Percentiles rank a stretch among this genome's conserved stretches.
phyloP scores from a whole-genome alignment of 2,113 vertebrate species.

The Ceyx margarethae region DNA sequence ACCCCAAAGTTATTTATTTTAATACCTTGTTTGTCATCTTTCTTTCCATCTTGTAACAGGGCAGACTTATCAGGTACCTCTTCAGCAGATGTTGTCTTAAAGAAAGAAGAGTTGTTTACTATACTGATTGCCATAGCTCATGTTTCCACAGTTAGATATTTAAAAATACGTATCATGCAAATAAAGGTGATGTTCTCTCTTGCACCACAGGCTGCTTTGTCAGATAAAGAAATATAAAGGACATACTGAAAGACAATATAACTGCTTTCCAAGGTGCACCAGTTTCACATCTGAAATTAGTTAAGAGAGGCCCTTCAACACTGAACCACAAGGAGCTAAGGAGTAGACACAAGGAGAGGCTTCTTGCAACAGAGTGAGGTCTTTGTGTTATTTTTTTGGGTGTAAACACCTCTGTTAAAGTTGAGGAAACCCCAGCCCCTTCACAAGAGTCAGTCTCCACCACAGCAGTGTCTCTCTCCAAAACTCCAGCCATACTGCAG shows the following conservation, averaged over 20 bases:
- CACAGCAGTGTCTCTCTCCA: neutral
- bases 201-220: neutral
- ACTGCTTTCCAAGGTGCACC: neutral
- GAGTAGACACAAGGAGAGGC: neutral
- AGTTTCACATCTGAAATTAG: neutral
- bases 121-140: neutral
- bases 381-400: neutral
- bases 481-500: neutral
- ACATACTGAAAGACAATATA: neutral
- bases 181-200: neutral
- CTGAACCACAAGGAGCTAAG: neutral
- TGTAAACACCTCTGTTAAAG: neutral
- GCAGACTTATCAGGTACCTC: conserved; percentile 67
- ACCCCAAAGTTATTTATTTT: neutral
- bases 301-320: neutral
- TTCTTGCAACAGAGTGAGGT: neutral
- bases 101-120: conserved; percentile 36
- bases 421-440: neutral
- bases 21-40: conserved; percentile 78
- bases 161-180: neutral
- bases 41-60: conserved; percentile 61
- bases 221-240: neutral
- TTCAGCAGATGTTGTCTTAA: conserved; percentile 72
- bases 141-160: neutral
- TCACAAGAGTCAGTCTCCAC: neutral